A percentile compares a stretch with the other conserved stretches of the same genome.
phyloP scores from a whole-genome alignment of 2,113 vertebrate species.

The Serinus canaria region DNA sequence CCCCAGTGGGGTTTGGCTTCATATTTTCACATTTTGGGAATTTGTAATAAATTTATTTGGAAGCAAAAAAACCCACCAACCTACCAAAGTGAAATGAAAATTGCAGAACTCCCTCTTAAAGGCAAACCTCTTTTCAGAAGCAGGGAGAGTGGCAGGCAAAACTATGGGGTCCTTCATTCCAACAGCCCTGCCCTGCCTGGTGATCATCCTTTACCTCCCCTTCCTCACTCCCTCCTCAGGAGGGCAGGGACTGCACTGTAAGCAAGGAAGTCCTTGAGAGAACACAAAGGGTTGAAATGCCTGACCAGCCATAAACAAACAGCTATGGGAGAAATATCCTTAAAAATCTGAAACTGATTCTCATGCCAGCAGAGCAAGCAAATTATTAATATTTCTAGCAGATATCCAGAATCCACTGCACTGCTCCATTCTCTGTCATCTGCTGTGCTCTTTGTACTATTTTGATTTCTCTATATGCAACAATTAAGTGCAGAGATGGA shows the following conservation, averaged over 20 bases:
- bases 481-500: neutral
- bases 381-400: neutral
- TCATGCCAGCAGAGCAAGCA: neutral
- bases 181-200: neutral
- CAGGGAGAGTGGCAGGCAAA: neutral
- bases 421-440: neutral
- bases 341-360: neutral
- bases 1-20: neutral
- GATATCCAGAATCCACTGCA: neutral
- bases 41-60: neutral
- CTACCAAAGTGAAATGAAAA: neutral
- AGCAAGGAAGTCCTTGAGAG: neutral
- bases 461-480: neutral
- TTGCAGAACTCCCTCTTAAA: neutral
- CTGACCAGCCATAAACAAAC: neutral
- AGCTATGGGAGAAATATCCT: neutral
- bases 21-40: neutral
- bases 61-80: neutral
- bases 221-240: neutral
- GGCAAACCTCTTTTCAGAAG: neutral
- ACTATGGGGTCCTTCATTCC: neutral
- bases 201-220: neutral
- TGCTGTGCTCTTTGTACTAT: neutral
- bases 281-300: neutral
- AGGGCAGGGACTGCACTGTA: neutral